phyloP scores from a whole-genome alignment of 2,888 invertebrate species.

The Congeria kusceri region DNA sequence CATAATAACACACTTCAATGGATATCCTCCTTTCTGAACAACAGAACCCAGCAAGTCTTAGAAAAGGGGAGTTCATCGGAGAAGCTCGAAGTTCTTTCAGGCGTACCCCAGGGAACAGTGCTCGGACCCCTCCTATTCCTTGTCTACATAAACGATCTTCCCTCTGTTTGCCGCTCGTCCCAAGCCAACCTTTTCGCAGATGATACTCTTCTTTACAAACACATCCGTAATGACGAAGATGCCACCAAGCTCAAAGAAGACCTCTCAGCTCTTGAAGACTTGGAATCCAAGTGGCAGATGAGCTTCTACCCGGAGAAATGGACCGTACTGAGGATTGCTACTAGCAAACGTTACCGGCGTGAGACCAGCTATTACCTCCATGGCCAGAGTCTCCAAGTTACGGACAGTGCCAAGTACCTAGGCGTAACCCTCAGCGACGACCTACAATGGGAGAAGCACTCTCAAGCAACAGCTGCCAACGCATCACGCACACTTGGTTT shows the following conservation, averaged over 20 bases:
- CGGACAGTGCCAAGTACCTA: too few relatives aligned
- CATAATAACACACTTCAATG: not conserved
- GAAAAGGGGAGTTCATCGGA: not conserved
- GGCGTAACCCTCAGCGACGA: too few relatives aligned
- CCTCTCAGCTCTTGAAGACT: conserved; percentile 20
- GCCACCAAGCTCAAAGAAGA: conserved; percentile 15
- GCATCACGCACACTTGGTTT: too few relatives aligned
- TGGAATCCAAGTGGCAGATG: too few relatives aligned
- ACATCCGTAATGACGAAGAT: not conserved
- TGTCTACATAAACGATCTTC: conserved; percentile 8
- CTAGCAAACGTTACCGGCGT: too few relatives aligned
- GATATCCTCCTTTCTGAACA: conserved; percentile 6
- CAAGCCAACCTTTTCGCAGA: conserved; percentile 4
- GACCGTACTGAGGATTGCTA: too few relatives aligned
- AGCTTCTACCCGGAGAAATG: too few relatives aligned
- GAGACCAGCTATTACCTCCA: too few relatives aligned
- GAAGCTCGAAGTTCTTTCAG: conserved; percentile 5
- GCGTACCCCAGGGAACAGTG: conserved; percentile 13
- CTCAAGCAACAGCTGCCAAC: too few relatives aligned
- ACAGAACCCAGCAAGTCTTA: not conserved
- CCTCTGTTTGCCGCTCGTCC: not conserved
- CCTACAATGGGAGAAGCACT: too few relatives aligned
- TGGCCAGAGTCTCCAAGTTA: too few relatives aligned
- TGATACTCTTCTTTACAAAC: not conserved
- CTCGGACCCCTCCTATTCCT: conserved; percentile 10